Conservation (phyloP, 2,888 invertebrate genomes). For the Aspidiotus rigidus region DNA sequence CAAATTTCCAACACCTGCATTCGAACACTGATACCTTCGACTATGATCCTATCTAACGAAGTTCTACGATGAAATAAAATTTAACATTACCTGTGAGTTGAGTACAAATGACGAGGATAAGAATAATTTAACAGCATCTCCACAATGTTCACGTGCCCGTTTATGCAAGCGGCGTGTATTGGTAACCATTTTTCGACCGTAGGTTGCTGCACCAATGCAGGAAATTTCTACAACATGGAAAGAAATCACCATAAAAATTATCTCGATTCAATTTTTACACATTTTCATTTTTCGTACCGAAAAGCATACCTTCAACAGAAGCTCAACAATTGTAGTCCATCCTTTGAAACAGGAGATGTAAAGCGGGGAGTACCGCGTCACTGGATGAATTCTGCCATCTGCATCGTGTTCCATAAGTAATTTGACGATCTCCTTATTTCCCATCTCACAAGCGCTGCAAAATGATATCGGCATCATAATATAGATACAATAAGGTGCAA, state of each 20-base stretch:
- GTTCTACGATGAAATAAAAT: background rate
- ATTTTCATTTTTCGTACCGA: background rate
- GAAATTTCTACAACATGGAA: conserved; percentile 54
- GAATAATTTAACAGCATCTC: conserved; percentile 68
- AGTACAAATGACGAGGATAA: conserved; percentile 61
- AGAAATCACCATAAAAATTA: background rate
- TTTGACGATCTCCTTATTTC: conserved; percentile 66
- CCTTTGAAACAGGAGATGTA: conserved; percentile 80
- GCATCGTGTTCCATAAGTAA: conserved; percentile 71
- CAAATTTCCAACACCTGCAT: background rate
- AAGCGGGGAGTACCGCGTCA: conserved; percentile 84
- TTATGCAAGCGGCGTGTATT: conserved; percentile 83
- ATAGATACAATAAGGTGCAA: too few species aligned
- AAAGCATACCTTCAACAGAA: conserved; percentile 47
- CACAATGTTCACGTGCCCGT: conserved; percentile 69
- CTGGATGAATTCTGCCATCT: conserved; percentile 79
- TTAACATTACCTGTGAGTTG: conserved; percentile 49
- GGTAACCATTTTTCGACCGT: conserved; percentile 90
- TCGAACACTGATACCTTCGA: background rate
- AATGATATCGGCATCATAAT: conserved; percentile 14
- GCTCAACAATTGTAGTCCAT: conserved; percentile 45
- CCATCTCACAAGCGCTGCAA: conserved; percentile 73
- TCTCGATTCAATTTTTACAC: background rate
- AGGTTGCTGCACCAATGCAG: conserved; percentile 70
- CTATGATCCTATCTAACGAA: too few species aligned